A percentile compares a stretch with the other conserved stretches of the same genome.
These are phyloP conservation scores for Eolophus roseicapilla DNA, from an alignment of 2,113 vertebrate species.

Conservation along the genomic window DNA sequence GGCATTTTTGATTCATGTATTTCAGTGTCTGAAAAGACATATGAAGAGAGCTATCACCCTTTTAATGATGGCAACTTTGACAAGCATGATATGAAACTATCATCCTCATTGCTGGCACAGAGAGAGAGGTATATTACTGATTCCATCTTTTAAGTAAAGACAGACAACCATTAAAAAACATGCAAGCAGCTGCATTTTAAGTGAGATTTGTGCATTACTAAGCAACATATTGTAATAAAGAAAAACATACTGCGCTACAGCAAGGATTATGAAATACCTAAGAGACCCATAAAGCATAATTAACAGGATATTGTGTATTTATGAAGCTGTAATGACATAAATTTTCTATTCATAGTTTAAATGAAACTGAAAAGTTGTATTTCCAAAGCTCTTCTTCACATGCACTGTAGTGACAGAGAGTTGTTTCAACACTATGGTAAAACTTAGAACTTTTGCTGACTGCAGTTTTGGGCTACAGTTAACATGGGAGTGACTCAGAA, in stretches of 20 bases:
- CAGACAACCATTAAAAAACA: not conserved
- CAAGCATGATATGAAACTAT: not conserved
- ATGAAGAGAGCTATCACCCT: not conserved
- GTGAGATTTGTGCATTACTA: not conserved
- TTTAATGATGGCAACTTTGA: not conserved
- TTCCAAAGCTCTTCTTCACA: not conserved
- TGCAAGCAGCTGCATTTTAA: not conserved
- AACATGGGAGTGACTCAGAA: not conserved
- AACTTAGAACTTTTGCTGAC: not conserved
- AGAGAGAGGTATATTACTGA: not conserved
- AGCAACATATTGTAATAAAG: not conserved
- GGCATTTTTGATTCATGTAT: not conserved
- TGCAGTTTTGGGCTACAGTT: not conserved
- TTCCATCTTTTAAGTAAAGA: not conserved
- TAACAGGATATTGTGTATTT: constrained; percentile 10
- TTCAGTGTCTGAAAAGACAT: not conserved
- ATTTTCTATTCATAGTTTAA: not conserved
- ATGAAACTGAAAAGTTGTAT: not conserved
- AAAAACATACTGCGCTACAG: not conserved
- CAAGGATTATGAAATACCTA: not conserved
- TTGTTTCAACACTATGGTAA: not conserved
- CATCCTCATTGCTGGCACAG: not conserved
- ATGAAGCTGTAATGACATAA: not conserved
- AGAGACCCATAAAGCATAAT: not conserved
- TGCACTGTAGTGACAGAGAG: not conserved